Percentiles rank a stretch among this genome's conserved stretches.
Evolutionary conservation across 2,797 vertebrate genomes (phyloP).

Genomic region (Cuculus canorus): DNA sequence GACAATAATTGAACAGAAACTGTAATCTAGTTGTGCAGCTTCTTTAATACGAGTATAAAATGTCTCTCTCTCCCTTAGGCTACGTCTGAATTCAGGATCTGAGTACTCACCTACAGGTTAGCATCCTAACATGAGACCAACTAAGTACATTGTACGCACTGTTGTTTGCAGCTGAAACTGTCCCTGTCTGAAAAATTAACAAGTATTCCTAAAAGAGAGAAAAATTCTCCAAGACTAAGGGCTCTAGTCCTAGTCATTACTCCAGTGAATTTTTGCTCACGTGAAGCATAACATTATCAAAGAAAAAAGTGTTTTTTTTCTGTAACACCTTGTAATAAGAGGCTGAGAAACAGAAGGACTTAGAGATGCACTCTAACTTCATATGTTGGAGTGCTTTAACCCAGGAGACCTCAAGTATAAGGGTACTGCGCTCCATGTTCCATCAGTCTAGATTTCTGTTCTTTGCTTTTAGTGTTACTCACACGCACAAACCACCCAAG

Average conservation of each 20-base stretch:
- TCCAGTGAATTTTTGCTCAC: not conserved
- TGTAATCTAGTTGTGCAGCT: not conserved
- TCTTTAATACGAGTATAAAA: not conserved
- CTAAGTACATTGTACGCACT: not conserved
- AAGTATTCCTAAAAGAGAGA: not conserved
- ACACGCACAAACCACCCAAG: not conserved
- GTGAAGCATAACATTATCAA: not conserved
- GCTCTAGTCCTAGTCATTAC: not conserved
- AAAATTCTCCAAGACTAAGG: not conserved
- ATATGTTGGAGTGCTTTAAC: not conserved
- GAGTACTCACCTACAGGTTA: not conserved
- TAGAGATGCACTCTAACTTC: not conserved
- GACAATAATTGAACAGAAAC: not conserved
- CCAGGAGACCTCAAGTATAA: not conserved
- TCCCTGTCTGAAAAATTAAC: not conserved
- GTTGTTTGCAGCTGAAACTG: not conserved
- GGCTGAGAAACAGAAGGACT: not conserved
- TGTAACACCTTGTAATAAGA: not conserved
- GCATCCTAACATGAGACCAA: not conserved
- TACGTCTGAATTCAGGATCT: not conserved
- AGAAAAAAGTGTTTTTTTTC: not conserved
- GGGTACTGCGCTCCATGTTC: not conserved
- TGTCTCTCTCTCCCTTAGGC: not conserved
- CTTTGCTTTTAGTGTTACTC: not conserved
- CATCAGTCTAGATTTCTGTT: not conserved